Percentiles rank a stretch among this genome's conserved stretches.
phyloP scores from a whole-genome alignment of 2,113 vertebrate species.

The Ageneiosus marmoratus region DNA sequence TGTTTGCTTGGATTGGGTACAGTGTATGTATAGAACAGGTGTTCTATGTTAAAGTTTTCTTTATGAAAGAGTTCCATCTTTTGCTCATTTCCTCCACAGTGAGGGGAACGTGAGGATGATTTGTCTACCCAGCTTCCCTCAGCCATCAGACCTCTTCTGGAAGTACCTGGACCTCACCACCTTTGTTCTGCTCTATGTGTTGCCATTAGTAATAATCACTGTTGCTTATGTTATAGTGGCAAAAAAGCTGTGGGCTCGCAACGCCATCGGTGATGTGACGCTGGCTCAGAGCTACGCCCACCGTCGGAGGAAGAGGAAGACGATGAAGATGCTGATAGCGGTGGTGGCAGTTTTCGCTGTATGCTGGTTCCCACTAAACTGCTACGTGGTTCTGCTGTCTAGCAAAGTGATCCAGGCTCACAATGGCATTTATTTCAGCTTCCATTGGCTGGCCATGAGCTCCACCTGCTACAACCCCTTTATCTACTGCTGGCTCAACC shows the following conservation, averaged over 20 bases:
- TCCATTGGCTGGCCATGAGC: slow-evolving; percentile 95
- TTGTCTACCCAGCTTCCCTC: slow-evolving; percentile 77
- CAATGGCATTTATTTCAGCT: slow-evolving; percentile 87
- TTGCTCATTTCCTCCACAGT: slow-evolving; percentile 52
- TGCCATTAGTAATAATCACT: slow-evolving; percentile 76
- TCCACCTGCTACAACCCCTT: slow-evolving; percentile 97
- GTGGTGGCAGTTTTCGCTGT: slow-evolving; percentile 87
- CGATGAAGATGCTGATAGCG: slow-evolving; percentile 78
- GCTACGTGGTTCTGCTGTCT: slow-evolving; percentile 90
- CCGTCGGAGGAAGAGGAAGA: slow-evolving; percentile 75
- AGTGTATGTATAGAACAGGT: not conserved
- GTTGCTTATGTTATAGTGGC: slow-evolving; percentile 71
- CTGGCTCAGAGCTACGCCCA: slow-evolving; percentile 75
- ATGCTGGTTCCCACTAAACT: slow-evolving; percentile 96
- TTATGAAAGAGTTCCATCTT: not conserved
- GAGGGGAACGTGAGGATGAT: slow-evolving; percentile 70
- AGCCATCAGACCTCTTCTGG: slow-evolving; percentile 77
- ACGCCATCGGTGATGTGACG: slow-evolving; percentile 77
- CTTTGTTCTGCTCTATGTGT: slow-evolving; percentile 75
- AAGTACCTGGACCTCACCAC: slow-evolving; percentile 79
- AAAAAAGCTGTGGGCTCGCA: slow-evolving; percentile 79
- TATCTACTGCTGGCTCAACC: slow-evolving; percentile 95
- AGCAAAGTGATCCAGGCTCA: slow-evolving; percentile 85
- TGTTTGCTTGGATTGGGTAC: not conserved
- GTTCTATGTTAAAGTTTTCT: not conserved